A percentile compares a stretch with the other conserved stretches of the same genome.
phyloP scores from a whole-genome alignment of 2,113 vertebrate species.

The Oncorhynchus nerka region DNA sequence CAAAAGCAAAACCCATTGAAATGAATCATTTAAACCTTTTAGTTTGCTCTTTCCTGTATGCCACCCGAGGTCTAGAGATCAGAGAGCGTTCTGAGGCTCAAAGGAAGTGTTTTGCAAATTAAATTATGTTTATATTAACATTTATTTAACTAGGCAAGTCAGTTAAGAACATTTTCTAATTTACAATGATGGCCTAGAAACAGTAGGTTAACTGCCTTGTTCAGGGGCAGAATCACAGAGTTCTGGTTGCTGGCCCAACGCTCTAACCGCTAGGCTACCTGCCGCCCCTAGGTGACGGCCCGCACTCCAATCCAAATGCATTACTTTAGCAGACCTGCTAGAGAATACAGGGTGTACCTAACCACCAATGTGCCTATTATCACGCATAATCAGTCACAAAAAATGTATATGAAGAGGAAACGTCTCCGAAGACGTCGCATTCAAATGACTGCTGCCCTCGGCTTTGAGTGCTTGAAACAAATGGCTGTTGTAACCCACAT shows the following conservation, averaged over 20 bases:
- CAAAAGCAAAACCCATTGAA: conserved; percentile 57
- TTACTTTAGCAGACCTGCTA: conserved; percentile 29
- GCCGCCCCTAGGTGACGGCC: conserved; percentile 12
- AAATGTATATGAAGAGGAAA: conserved; percentile 29
- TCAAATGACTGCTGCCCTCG: conserved; percentile 58
- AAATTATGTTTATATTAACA: not conserved
- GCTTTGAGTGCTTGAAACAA: conserved; percentile 61
- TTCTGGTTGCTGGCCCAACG: too few relatives aligned
- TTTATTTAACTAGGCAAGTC: conserved; percentile 23
- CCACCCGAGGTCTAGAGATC: conserved; percentile 30
- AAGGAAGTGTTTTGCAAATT: conserved; percentile 38
- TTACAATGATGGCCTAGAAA: too few relatives aligned
- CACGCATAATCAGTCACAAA: not conserved
- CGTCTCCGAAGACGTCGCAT: conserved; percentile 38
- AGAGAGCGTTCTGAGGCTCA: conserved; percentile 32
- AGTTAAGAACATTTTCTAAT: conserved; percentile 34
- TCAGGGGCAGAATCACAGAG: too few relatives aligned
- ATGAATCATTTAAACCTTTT: conserved; percentile 49
- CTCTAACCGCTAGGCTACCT: too few relatives aligned
- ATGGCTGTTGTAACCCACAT: conserved; percentile 70
- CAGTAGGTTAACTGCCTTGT: too few relatives aligned
- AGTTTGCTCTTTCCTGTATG: not conserved
- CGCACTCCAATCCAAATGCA: conserved; percentile 38
- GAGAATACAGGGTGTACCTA: conserved; percentile 8
- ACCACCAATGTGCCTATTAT: not conserved